Conservation (phyloP, 2,113 vertebrate genomes). For the Chaetodon auriga region DNA sequence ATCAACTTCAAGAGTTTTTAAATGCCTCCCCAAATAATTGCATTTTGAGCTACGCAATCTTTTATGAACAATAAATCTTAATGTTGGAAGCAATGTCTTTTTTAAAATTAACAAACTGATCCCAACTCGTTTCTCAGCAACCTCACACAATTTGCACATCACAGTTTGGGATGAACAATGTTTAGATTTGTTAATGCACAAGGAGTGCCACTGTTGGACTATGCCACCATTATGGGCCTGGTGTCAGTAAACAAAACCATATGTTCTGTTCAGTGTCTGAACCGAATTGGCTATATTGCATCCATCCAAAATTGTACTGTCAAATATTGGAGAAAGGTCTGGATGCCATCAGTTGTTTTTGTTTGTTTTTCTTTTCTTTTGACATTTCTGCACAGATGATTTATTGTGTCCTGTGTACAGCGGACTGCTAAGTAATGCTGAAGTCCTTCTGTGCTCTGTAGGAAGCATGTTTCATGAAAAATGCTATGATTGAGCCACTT, state of each 20-base stretch:
- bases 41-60: background rate
- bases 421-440: constrained; percentile 32
- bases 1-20: background rate
- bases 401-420: constrained; percentile 18
- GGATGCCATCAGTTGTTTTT: background rate
- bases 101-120: background rate
- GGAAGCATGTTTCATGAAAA: constrained; percentile 24
- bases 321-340: background rate
- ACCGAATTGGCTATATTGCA: background rate
- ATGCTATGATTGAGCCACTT: constrained; percentile 16
- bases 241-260: background rate
- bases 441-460: constrained; percentile 11
- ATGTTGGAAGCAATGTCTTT: background rate
- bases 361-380: background rate
- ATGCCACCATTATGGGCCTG: background rate
- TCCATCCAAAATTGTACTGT: background rate
- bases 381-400: constrained; percentile 7
- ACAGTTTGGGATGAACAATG: background rate
- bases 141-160: background rate
- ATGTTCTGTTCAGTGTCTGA: too few relatives aligned
- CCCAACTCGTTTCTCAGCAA: background rate
- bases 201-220: background rate
- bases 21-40: background rate
- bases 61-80: background rate
- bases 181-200: background rate